Conservation (phyloP, 1,140 invertebrate genomes). For the Geopemphigus sp. region DNA sequence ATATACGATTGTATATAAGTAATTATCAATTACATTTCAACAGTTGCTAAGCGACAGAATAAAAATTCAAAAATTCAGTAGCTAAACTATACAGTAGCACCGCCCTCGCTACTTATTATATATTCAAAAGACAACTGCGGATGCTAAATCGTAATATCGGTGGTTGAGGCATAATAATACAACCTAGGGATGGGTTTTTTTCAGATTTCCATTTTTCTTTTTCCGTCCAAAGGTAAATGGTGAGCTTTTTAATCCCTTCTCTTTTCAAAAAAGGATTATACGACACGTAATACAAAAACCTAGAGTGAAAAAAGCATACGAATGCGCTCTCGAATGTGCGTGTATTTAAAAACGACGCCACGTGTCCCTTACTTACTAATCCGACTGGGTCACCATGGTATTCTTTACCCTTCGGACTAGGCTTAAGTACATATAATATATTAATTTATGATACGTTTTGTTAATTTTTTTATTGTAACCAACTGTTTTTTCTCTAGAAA, state of each 20-base stretch:
- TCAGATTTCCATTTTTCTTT: constrained; percentile 42
- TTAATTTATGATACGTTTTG: constrained; percentile 48
- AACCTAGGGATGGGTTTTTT: constrained; percentile 22
- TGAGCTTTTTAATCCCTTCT: constrained; percentile 33
- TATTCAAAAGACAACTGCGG: neutral
- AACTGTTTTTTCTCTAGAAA: constrained; percentile 54
- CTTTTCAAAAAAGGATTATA: constrained; percentile 48
- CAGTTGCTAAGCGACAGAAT: neutral
- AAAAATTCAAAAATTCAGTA: neutral
- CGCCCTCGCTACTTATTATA: neutral
- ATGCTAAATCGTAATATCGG: constrained; percentile 2
- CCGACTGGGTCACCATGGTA: constrained; percentile 39
- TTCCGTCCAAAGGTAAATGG: constrained; percentile 7
- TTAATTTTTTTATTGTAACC: constrained; percentile 30
- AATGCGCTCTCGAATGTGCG: neutral
- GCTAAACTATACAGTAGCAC: neutral
- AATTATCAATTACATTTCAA: constrained; percentile 32
- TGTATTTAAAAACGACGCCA: constrained; percentile 46
- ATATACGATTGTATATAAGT: neutral
- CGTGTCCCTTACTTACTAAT: constrained; percentile 48
- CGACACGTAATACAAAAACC: constrained; percentile 35
- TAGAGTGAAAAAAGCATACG: constrained; percentile 26
- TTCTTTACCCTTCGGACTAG: constrained; percentile 45
- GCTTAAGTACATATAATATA: constrained; percentile 48
- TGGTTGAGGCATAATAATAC: neutral